phyloP scores from a whole-genome alignment of 2,888 invertebrate species.

The Ophraella communa region DNA sequence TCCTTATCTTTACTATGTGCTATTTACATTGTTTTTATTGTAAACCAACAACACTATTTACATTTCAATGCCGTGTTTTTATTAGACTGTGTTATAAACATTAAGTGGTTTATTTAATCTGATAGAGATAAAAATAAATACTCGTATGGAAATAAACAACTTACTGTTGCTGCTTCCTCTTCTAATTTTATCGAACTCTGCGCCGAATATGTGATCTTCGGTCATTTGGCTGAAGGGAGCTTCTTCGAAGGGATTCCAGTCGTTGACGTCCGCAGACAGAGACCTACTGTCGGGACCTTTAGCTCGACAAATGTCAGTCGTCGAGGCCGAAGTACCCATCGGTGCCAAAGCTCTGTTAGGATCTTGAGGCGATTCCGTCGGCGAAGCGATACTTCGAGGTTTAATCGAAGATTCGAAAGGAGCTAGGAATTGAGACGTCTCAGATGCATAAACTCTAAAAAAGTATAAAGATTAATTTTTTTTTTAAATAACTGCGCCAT shows the following conservation, averaged over 20 bases:
- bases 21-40: slow-evolving; percentile 27
- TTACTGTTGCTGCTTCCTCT: slow-evolving; percentile 78
- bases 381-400: slow-evolving; percentile 58
- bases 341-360: slow-evolving; percentile 48
- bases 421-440: slow-evolving; percentile 77
- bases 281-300: slow-evolving; percentile 53
- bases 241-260: slow-evolving; percentile 87
- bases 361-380: slow-evolving; percentile 54
- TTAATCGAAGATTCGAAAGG: slow-evolving; percentile 75
- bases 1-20: slow-evolving; percentile 17
- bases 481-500: slow-evolving; percentile 50
- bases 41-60: slow-evolving; percentile 9
- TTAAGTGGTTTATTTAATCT: neutral
- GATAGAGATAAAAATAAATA: neutral
- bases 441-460: slow-evolving; percentile 73
- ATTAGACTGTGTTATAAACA: slow-evolving; percentile 5
- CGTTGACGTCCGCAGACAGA: slow-evolving; percentile 67
- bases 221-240: slow-evolving; percentile 77
- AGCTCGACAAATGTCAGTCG: slow-evolving; percentile 55
- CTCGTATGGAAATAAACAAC: slow-evolving; percentile 8
- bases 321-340: slow-evolving; percentile 56
- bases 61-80: slow-evolving; percentile 2
- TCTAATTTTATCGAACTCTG: slow-evolving; percentile 82
- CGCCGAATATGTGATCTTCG: slow-evolving; percentile 83
- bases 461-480: neutral